Evolutionary conservation across 1,140 invertebrate species (phyloP), one percentile per base, ranked within the genome.

Genomic region (Saccostrea glomerata): DNA sequence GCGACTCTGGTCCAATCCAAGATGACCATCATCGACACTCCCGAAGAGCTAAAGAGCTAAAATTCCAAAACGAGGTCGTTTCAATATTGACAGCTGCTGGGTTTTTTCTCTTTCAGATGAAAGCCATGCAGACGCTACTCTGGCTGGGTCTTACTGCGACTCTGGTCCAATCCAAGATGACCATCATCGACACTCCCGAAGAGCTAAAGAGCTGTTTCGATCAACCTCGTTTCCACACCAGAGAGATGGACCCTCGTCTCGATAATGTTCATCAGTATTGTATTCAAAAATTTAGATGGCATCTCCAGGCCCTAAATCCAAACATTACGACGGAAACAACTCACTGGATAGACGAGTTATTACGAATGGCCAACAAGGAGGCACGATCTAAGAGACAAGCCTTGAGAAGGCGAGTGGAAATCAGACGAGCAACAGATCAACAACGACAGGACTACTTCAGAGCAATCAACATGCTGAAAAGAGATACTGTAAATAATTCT

Each of bases 391-490:
- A 55, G 36, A 58, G 58, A 15, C 56, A 82, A 11, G 30, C 60
- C 23, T 47, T 88, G 25, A 82, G 86, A 60, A 40, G n/a, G 25
- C 40, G 87, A 58, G 92, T 92, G 77, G 95, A 95, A 88, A 94
- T 94, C 88, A 90, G 95, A 70, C 92, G 88, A 86, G 73, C 95
- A 54, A 92, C 92, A 4, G 93, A 94, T 84, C 89, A 90, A 20
- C 92, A 95, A 84, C 63, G 94, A 63, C 60, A 87, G 2, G 82
- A 91, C 12, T 94, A 93, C 83, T 94, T 94, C 89, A 89, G 88
- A 55, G 94, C 93, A n/a, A 83, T 95, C 30, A 93, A 92, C 54
- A 86, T 91, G 36, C 86, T 95, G 12, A 95, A 95, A 86, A 60
- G 87, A 83, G 93, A 93, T 85, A 94, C 94, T 82, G 94, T 94